Conservation (phyloP, 2,888 invertebrate species). For the Lamproptera curius region DNA sequence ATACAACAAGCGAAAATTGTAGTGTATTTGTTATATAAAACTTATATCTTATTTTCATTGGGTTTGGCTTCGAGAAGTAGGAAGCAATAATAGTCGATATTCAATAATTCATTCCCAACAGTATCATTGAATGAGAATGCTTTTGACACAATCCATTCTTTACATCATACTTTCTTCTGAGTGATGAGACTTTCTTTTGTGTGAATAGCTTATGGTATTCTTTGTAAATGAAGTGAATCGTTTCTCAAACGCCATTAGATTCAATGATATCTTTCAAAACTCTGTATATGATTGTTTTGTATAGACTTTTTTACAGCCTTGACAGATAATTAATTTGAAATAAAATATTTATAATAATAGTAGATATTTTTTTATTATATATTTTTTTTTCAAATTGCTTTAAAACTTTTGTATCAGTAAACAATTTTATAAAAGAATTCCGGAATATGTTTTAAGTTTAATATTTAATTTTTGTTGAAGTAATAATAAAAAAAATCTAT, state of each 20-base stretch:
- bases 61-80: too few species aligned
- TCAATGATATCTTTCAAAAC: slow-evolving; percentile 8
- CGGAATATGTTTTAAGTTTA: too few species aligned
- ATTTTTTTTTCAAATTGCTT: too few species aligned
- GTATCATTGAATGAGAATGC: slow-evolving; percentile 56
- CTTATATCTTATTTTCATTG: too few species aligned
- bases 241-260: slow-evolving; percentile 23
- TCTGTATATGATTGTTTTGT: not conserved
- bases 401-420: too few species aligned
- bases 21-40: too few species aligned
- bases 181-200: slow-evolving; percentile 62
- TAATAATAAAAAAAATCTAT: too few species aligned
- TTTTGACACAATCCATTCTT: slow-evolving; percentile 66
- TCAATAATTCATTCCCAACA: slow-evolving; percentile 68
- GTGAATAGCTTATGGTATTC: slow-evolving; percentile 44
- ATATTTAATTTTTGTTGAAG: too few species aligned
- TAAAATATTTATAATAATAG: not conserved
- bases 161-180: slow-evolving; percentile 71
- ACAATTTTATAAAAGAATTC: too few species aligned
- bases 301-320: too few species aligned
- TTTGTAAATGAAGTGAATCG: slow-evolving; percentile 36
- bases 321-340: not conserved
- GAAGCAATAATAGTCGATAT: slow-evolving; percentile 37
- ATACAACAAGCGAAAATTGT: too few species aligned
- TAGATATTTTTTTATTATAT: slow-evolving; percentile 23